phyloP scores from a whole-genome alignment of 2,113 vertebrate species.

The Brachyistius frenatus region DNA sequence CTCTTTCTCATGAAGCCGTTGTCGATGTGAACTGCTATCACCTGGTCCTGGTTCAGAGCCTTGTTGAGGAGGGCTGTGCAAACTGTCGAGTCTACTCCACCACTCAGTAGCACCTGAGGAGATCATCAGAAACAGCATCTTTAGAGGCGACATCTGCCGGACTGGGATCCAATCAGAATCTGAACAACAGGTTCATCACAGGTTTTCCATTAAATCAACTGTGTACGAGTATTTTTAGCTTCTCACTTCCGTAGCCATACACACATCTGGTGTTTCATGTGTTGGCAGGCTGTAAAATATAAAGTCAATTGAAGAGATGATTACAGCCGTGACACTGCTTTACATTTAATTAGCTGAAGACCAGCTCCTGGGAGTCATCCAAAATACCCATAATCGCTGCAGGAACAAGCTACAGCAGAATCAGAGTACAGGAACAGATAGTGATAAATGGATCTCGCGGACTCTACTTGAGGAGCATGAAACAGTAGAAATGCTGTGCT shows the following conservation, averaged over 20 bases:
- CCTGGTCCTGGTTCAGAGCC: slow-evolving; percentile 93
- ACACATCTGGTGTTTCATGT: not conserved
- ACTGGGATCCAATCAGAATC: not conserved
- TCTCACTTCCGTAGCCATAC: not conserved
- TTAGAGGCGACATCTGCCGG: not conserved
- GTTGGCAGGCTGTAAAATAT: slow-evolving; percentile 8
- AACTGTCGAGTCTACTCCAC: slow-evolving; percentile 97
- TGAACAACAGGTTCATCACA: not conserved
- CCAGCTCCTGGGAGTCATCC: not conserved
- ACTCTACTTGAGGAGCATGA: slow-evolving; percentile 27
- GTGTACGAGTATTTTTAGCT: not conserved
- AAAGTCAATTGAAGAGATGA: not conserved
- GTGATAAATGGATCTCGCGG: not conserved
- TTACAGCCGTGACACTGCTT: not conserved
- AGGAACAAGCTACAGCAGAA: not conserved
- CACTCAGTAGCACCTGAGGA: slow-evolving; percentile 93
- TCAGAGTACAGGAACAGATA: not conserved
- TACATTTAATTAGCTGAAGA: not conserved
- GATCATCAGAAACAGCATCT: not conserved
- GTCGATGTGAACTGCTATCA: slow-evolving; percentile 98
- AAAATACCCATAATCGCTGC: not conserved
- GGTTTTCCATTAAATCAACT: not conserved
- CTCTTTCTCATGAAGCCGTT: slow-evolving; percentile 99
- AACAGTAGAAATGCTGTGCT: slow-evolving; percentile 26
- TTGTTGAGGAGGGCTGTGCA: slow-evolving; percentile 97